Evolutionary conservation across 1,140 invertebrate species (phyloP), one percentile per base, ranked within the genome.

Genomic region (Drosophila lacertosa): DNA sequence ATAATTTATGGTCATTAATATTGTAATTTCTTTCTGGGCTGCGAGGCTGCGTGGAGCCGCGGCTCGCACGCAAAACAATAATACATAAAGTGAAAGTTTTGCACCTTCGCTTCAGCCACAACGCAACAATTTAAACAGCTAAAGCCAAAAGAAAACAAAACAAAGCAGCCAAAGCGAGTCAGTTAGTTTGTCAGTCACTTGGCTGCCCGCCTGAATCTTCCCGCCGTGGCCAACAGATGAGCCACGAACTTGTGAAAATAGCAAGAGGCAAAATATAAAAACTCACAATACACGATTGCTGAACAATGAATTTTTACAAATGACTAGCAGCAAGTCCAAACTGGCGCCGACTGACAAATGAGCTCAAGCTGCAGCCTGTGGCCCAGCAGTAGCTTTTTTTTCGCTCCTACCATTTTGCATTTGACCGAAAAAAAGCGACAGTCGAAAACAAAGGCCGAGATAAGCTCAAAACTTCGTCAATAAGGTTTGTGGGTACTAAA

Each of bases 1-100:
- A 82, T 78, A 81, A 86, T 86, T 86, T 81, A 86, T 70, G 64
- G 77, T 59, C 82, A 81, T 88, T 88, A 86, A 88, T 81, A 88
- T 88, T 77, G 73, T 81, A 88, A 88, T 86, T 88, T 88, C 77
- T 72, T 62, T 50, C n/a, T 63, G 59, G 26, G 40, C 48, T 69
- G 13, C 22, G 44, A 24, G 16, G 45, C 40, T 55, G 59, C 33
- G 44, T 40, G 50, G 6, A 59, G 70, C 63, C 44, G 65, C 60
- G 68, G 44, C 69, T 86, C 73, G 77, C 81, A 86, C 81, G 81
- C 81, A 88, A 86, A 77, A 86, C 80, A 84, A 83, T 83, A 74
- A 83, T 48, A 71, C 60, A 82, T 82, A 71, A 82, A 86, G 82
- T 86, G 82, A 86, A 86, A 86, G 82, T 86, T 86, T 86, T 84